These are phyloP conservation scores for Proisotoma minuta DNA, from an alignment of 2,888 invertebrate genomes.

Conservation along the genomic window DNA sequence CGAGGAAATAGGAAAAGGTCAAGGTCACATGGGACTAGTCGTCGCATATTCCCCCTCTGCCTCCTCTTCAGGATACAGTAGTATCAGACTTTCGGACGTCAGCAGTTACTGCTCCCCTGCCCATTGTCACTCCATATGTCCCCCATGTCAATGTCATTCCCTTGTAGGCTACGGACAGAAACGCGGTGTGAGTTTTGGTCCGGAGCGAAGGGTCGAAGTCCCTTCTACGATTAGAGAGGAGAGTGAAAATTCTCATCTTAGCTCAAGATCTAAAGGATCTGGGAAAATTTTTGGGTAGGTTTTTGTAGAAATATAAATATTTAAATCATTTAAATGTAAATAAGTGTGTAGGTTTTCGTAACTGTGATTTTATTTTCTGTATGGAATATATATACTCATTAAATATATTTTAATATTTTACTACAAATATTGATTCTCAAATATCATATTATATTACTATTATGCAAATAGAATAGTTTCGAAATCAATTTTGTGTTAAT, in stretches of 20 bases:
- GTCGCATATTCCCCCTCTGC: constrained; percentile 42
- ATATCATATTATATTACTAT: too few species aligned
- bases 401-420: too few species aligned
- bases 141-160: not conserved
- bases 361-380: too few species aligned
- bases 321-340: too few species aligned
- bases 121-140: not conserved
- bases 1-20: constrained; percentile 23
- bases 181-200: not conserved
- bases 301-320: too few species aligned
- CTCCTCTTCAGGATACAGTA: constrained; percentile 45
- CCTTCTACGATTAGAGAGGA: constrained; percentile 46
- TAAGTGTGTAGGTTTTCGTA: too few species aligned
- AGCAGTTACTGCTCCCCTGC: not conserved
- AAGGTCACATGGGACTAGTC: constrained; percentile 19
- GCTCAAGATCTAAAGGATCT: constrained; percentile 33
- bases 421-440: too few species aligned
- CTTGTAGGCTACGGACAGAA: not conserved
- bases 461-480: too few species aligned
- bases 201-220: constrained; percentile 37
- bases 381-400: too few species aligned
- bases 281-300: too few species aligned
- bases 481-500: too few species aligned
- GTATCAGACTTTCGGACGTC: constrained; percentile 32
- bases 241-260: constrained; percentile 42